Evolutionary conservation across 2,113 vertebrate genomes (phyloP), one percentile per base, ranked within the genome.

Genomic region (Typhlomys cinereus): DNA sequence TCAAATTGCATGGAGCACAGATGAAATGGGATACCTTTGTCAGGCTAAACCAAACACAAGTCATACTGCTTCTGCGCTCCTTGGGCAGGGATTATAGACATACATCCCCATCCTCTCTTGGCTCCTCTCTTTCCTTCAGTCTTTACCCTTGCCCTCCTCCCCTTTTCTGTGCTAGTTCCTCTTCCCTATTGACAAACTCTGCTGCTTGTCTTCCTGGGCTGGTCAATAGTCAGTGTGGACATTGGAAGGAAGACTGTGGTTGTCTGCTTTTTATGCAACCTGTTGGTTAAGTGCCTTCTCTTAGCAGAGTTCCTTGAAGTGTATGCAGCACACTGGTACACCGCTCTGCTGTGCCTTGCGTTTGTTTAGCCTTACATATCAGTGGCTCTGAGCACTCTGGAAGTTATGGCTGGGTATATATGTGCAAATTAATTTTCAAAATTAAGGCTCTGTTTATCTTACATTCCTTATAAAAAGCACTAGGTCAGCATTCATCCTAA

Each of bases 81-180:
- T 20, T 18, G 5, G 18, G 46, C 50, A 48, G 36, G 7, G 67
- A 41, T 57, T 85, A 44, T 34, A 70, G 27, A 34, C 25, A 25
- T 85, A n/a, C 39, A 27, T 6, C 7, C 31, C 20, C 20, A 5
- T 27, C 15, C 29, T 9, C 14, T 25, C 14, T 34, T 21, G n/a
- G n/a, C 73, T 46, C 41, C 17, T 15, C n/a, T 3, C 8, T 46
- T 52, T n/a, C 59, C 39, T 69, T 44, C 12, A 23, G 21, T 36
- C 31, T 18, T 29, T 73, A 1, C 27, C 2, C 17, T 7, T 27
- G 39, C 7, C 11, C 15, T 5, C n/a, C n/a, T n/a, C n/a, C n/a
- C 2, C 23, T 31, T 2, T 21, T 3, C 0, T 2, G 15, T n/a
- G 0, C 23, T 76, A 34, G 27, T 4, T 5, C 5, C 14, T 67